Conservation (phyloP, 2,797 vertebrate species). For the Arctocebus calabarensis region DNA sequence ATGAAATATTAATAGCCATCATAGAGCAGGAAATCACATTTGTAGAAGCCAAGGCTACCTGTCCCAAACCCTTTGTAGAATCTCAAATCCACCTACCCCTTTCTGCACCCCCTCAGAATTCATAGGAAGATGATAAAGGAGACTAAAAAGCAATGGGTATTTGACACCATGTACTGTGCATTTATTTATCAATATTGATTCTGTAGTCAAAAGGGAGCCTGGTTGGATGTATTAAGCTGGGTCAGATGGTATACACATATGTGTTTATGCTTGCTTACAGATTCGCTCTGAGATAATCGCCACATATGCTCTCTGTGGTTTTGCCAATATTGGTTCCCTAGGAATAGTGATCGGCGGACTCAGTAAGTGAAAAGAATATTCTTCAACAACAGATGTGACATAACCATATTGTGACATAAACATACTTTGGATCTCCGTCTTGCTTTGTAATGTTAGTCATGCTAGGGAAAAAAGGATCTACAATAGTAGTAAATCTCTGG, state of each 20-base stretch:
- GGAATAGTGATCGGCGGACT: conserved; percentile 90
- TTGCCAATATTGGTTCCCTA: conserved; percentile 93
- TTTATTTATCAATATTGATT: not conserved
- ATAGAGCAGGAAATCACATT: not conserved
- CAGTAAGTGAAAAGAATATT: conserved; percentile 88
- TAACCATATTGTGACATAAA: not conserved
- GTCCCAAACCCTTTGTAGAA: not conserved
- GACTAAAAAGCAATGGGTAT: not conserved
- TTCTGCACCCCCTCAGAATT: not conserved
- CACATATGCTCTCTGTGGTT: conserved; percentile 94
- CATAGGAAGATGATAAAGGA: not conserved
- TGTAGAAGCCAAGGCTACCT: not conserved
- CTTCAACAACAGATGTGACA: not conserved
- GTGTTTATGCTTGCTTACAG: conserved; percentile 85
- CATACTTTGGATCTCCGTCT: not conserved
- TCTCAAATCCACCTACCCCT: not conserved
- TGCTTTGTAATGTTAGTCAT: not conserved
- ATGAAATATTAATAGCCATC: not conserved
- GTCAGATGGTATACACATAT: not conserved
- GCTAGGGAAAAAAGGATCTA: not conserved
- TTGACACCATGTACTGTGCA: not conserved
- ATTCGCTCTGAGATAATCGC: conserved; percentile 93
- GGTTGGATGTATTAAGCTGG: not conserved
- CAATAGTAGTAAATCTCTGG: not conserved
- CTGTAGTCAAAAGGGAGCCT: not conserved